These are phyloP conservation scores for Cepphus grylle DNA, from an alignment of 2,113 vertebrate species.

Conservation along the genomic window DNA sequence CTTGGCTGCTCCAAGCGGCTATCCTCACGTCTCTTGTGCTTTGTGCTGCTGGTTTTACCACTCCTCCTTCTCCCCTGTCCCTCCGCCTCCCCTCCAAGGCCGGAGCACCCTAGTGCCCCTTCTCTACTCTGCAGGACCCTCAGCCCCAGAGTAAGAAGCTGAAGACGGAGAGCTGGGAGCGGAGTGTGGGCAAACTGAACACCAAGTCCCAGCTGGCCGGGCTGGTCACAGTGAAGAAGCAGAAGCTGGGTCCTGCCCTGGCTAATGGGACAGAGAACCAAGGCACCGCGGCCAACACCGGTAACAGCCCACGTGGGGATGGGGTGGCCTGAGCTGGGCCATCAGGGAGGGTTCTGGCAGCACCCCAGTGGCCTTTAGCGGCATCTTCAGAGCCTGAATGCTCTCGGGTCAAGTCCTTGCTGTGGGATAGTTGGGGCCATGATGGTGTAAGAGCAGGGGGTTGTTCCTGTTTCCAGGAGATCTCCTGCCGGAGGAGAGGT, in stretches of 20 bases:
- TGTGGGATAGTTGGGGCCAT: background rate
- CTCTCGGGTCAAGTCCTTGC: background rate
- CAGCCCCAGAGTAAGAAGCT: constrained; percentile 70
- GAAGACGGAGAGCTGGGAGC: constrained; percentile 82
- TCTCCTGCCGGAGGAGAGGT: background rate
- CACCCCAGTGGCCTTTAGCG: fast-evolving
- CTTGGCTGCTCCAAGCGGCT: background rate
- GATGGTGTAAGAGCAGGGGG: background rate
- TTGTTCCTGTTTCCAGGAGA: background rate
- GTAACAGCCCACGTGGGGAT: background rate
- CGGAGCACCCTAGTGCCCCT: background rate
- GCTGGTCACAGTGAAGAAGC: constrained; percentile 79
- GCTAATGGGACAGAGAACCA: background rate
- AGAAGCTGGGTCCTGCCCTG: background rate
- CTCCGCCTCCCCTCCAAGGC: background rate
- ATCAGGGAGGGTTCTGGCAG: background rate
- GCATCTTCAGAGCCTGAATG: background rate
- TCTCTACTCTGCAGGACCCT: background rate
- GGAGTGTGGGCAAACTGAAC: constrained; percentile 77
- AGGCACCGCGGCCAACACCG: fast-evolving
- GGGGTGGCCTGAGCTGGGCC: background rate
- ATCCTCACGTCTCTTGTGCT: fast-evolving
- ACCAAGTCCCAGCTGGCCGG: constrained; percentile 69
- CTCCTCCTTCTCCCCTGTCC: background rate
- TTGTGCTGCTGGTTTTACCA: background rate